Evolutionary conservation across 2,113 vertebrate genomes (phyloP).

Genomic region (Struthidea cinerea): DNA sequence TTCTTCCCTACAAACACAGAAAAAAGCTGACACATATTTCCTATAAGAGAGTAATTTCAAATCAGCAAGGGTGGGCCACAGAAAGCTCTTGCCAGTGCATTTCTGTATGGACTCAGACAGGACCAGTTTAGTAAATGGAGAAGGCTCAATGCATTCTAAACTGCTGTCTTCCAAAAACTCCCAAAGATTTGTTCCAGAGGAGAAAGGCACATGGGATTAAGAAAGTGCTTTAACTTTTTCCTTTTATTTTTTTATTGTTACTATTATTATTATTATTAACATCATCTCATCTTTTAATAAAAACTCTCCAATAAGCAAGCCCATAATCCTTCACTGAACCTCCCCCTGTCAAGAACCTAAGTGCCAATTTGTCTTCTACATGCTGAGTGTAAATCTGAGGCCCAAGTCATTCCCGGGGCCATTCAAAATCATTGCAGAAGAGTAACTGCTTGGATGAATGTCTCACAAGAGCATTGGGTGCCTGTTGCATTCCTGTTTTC

Average conservation of each 20-base stretch:
- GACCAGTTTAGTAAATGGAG: background rate
- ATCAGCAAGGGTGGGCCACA: background rate
- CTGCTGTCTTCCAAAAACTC: background rate
- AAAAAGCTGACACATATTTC: background rate
- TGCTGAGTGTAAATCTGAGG: background rate
- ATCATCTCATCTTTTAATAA: background rate
- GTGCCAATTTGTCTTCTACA: background rate
- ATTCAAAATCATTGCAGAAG: background rate
- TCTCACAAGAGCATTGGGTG: background rate
- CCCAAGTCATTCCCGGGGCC: background rate
- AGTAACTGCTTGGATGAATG: background rate
- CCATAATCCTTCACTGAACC: background rate
- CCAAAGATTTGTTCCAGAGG: background rate
- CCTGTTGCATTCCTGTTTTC: background rate
- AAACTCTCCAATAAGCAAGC: background rate
- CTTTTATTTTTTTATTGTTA: background rate
- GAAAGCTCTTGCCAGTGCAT: background rate
- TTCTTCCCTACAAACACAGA: background rate
- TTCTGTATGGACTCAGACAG: background rate
- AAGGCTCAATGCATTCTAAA: accelerated
- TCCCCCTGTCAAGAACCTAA: background rate
- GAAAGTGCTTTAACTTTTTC: background rate
- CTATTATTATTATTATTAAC: background rate
- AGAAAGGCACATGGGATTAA: background rate
- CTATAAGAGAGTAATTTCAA: background rate